These are phyloP conservation scores for Phymanthus crucifer DNA, from an alignment of 92 coral and sea anemone genomes.

Conservation along the genomic window DNA sequence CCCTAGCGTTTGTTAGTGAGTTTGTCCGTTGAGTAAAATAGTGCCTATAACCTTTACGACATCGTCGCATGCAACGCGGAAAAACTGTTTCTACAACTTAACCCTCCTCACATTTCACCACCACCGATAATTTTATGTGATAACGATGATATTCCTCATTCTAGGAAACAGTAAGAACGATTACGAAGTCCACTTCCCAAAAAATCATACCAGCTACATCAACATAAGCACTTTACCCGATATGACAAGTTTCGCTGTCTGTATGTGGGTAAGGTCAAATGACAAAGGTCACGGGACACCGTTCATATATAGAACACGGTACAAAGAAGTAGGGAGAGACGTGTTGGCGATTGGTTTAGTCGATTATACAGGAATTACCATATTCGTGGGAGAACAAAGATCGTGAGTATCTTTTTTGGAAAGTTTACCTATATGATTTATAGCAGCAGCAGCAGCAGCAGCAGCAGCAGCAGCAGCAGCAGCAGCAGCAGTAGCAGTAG, in stretches of 20 bases:
- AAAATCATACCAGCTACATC: constrained; percentile 52
- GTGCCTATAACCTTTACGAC: no score
- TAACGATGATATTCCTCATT: background rate
- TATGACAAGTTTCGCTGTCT: constrained; percentile 53
- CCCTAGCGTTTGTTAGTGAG: no score
- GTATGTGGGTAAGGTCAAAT: constrained; percentile 67
- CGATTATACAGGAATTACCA: background rate
- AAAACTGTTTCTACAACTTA: no score
- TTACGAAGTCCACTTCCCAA: constrained; percentile 53
- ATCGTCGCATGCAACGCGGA: no score
- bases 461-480: no score
- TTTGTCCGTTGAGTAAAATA: no score
- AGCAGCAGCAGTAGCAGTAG: no score
- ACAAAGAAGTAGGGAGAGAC: constrained; percentile 9
- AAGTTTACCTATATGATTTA: no score
- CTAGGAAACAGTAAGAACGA: constrained; percentile 17
- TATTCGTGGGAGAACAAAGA: background rate
- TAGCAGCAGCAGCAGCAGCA: no score
- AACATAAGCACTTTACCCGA: constrained; percentile 59
- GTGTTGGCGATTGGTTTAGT: constrained; percentile 53
- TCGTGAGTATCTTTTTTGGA: background rate
- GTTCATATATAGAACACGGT: constrained; percentile 56
- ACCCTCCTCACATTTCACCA: no score
- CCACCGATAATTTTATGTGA: no score
- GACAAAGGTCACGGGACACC: constrained; percentile 62